phyloP scores from a whole-genome alignment of 37 sponge, comb jelly and placozoan species.

The Aplysina aerophoba region DNA sequence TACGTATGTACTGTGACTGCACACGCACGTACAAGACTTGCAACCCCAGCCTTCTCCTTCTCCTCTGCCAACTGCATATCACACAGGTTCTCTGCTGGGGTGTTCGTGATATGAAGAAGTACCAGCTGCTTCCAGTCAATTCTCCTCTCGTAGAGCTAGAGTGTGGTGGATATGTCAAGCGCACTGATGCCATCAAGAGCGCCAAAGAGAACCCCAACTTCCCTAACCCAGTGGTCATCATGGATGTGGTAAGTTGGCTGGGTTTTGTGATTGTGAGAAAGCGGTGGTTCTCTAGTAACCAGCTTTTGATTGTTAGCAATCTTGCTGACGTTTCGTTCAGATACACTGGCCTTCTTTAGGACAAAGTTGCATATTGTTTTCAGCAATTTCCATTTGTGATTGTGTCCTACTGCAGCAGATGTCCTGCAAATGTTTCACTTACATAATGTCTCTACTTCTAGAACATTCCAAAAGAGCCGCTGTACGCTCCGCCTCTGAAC shows the following conservation, averaged over 20 bases:
- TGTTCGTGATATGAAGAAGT: conserved; percentile 98
- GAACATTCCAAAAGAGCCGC: conserved; percentile 90
- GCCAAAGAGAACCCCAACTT: conserved; percentile 93
- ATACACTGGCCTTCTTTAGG: neutral
- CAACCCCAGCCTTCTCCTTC: too few relatives aligned
- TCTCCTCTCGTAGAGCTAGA: conserved; percentile 91
- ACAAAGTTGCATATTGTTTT: too few relatives aligned
- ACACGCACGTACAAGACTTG: too few relatives aligned
- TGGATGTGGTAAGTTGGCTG: conserved; percentile 77
- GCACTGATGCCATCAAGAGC: conserved; percentile 80
- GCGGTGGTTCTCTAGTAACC: too few relatives aligned
- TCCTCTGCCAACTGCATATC: neutral
- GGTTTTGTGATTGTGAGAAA: neutral
- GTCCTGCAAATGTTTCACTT: neutral
- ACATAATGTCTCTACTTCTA: conserved; percentile 22
- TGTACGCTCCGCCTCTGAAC: conserved; percentile 97
- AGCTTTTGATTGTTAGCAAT: too few relatives aligned
- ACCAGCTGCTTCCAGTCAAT: conserved; percentile 82
- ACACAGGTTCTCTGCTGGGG: conserved; percentile 94
- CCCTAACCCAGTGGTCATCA: conserved; percentile 80
- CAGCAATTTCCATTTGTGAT: too few relatives aligned
- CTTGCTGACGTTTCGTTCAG: neutral
- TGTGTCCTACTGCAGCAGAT: neutral
- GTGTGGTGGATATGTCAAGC: conserved; percentile 83
- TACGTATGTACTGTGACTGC: too few relatives aligned